phyloP scores from a whole-genome alignment of 2,888 invertebrate species.

The Agonopterix heracliana region DNA sequence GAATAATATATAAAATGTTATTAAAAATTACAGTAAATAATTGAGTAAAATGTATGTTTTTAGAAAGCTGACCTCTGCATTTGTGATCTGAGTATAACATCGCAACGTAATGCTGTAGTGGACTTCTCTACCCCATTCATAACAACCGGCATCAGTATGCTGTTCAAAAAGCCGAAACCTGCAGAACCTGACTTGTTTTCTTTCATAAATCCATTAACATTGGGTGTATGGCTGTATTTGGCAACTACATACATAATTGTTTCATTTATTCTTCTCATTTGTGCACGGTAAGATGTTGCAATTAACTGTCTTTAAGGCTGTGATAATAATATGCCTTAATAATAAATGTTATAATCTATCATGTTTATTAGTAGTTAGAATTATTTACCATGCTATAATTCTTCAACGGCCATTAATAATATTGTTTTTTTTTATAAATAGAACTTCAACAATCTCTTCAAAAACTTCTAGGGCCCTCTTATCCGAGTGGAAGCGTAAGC shows the following conservation, averaged over 20 bases:
- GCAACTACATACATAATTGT: constrained; percentile 89
- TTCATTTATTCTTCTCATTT: constrained; percentile 86
- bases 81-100: constrained; percentile 96
- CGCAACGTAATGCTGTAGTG: constrained; percentile 88
- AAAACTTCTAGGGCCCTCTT: too few species aligned
- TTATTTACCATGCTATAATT: background rate
- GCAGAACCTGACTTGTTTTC: constrained; percentile 90
- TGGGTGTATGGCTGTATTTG: constrained; percentile 92
- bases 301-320: constrained; percentile 1
- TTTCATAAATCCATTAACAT: constrained; percentile 88
- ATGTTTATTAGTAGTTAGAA: background rate
- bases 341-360: background rate
- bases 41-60: too few species aligned
- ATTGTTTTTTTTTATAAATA: too few species aligned
- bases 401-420: background rate
- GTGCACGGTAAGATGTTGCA: constrained; percentile 79
- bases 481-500: too few species aligned
- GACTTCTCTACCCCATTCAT: constrained; percentile 98
- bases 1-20: too few species aligned
- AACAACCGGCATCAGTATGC: constrained; percentile 92
- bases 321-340: background rate
- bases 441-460: too few species aligned
- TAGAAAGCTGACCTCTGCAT: constrained; percentile 95
- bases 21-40: too few species aligned
- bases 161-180: constrained; percentile 85